Conservation (phyloP, 1,140 invertebrate species). For the Mactra quadrangularis region DNA sequence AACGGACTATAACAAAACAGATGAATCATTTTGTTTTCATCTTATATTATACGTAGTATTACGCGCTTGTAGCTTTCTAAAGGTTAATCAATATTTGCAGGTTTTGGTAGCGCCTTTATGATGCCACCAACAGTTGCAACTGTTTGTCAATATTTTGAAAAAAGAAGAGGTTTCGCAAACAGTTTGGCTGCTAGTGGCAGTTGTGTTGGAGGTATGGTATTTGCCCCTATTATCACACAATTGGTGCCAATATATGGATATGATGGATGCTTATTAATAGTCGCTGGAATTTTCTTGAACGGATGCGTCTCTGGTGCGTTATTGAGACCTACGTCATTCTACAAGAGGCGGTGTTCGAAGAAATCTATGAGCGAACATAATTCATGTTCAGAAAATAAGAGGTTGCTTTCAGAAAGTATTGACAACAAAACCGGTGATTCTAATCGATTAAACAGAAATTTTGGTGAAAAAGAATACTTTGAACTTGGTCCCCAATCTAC, state of each 20-base stretch:
- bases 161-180: constrained; percentile 46
- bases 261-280: constrained; percentile 27
- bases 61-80: too few species aligned
- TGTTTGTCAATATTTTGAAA: constrained; percentile 39
- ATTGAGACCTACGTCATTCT: constrained; percentile 35
- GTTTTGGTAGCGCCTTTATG: constrained; percentile 17
- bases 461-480: too few species aligned
- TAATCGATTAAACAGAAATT: too few species aligned
- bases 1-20: neutral
- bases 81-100: constrained; percentile 22
- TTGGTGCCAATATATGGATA: constrained; percentile 25
- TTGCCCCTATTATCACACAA: constrained; percentile 38
- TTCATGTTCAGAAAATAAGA: too few species aligned
- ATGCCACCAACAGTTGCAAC: neutral
- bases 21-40: neutral
- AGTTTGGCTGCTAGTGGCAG: constrained; percentile 34
- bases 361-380: too few species aligned
- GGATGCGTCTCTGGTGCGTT: constrained; percentile 31
- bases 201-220: constrained; percentile 28
- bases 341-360: too few species aligned
- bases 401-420: too few species aligned
- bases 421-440: too few species aligned
- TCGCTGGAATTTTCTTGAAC: constrained; percentile 35
- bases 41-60: neutral
- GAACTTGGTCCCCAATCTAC: too few species aligned